Evolutionary conservation across 2,113 vertebrate genomes (phyloP).

Genomic region (Centropristis striata): DNA sequence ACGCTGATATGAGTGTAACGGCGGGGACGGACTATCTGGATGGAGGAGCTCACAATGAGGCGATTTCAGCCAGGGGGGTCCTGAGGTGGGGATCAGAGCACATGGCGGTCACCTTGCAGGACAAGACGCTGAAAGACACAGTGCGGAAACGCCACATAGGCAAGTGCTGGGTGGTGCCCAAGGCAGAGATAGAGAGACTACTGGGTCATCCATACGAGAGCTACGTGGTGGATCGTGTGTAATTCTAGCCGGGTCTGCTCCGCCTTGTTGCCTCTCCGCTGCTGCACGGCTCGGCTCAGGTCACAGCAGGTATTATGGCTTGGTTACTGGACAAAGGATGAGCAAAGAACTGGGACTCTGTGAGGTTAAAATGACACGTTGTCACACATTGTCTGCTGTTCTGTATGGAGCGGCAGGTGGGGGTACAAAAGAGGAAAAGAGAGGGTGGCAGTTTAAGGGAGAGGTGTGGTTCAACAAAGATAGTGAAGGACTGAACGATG

Average conservation of each 20-base stretch:
- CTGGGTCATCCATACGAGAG: conserved; percentile 83
- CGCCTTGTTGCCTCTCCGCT: conserved; percentile 20
- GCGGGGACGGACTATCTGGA: conserved; percentile 33
- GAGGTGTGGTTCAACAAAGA: neutral
- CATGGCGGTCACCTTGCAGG: conserved; percentile 80
- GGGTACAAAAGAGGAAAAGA: conserved; percentile 4
- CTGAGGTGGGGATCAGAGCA: conserved; percentile 73
- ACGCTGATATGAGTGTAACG: conserved; percentile 76
- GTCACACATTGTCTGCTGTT: conserved; percentile 7
- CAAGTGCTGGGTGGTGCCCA: conserved; percentile 88
- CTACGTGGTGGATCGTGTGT: conserved; percentile 82
- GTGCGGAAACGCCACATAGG: conserved; percentile 72
- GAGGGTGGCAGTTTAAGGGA: conserved; percentile 1
- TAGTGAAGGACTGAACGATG: conserved; percentile 25
- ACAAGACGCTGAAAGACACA: conserved; percentile 86
- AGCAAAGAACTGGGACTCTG: conserved; percentile 25
- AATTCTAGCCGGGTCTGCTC: conserved; percentile 42
- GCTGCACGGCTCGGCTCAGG: conserved; percentile 22
- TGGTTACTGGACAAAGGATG: conserved; percentile 41
- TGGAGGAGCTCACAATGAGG: conserved; percentile 30
- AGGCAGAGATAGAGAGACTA: conserved; percentile 80
- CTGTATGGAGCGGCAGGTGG: neutral
- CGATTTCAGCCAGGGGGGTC: conserved; percentile 45
- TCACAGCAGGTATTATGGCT: conserved; percentile 12
- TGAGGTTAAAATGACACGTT: conserved; percentile 2